These are phyloP conservation scores for Oncorhynchus tshawytscha DNA, from an alignment of 2,113 vertebrate genomes.

Conservation along the genomic window DNA sequence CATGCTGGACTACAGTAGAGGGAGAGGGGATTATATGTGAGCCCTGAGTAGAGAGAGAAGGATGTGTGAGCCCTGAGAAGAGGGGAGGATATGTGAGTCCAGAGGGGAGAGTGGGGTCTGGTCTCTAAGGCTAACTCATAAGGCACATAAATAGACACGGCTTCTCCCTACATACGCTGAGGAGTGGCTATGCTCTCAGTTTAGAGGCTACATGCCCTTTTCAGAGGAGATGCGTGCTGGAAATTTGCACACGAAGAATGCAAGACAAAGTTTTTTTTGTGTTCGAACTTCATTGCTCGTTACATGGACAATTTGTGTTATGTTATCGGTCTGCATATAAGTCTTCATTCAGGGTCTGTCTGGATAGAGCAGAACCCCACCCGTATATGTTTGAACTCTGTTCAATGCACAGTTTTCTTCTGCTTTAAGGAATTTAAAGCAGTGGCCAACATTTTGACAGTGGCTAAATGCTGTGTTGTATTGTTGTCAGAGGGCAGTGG, in stretches of 20 bases:
- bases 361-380: not conserved
- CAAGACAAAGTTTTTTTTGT: conserved; percentile 6
- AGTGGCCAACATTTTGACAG: conserved; percentile 16
- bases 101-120: conserved; percentile 10
- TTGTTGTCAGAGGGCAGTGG: conserved; percentile 31
- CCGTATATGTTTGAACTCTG: conserved; percentile 21
- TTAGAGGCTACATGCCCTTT: not conserved
- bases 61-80: conserved; percentile 13
- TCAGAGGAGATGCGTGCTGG: conserved; percentile 32
- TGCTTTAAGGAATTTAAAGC: conserved; percentile 27
- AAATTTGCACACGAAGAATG: conserved; percentile 62
- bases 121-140: conserved; percentile 3
- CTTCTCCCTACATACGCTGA: conserved; percentile 28
- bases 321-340: conserved; percentile 14
- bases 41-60: conserved; percentile 17
- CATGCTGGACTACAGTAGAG: conserved; percentile 50
- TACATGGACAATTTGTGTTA: not conserved
- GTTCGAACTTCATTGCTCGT: conserved; percentile 19
- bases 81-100: conserved; percentile 7
- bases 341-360: conserved; percentile 18
- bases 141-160: conserved; percentile 33
- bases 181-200: conserved; percentile 17
- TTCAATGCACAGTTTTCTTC: conserved; percentile 8
- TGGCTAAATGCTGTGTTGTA: conserved; percentile 22
- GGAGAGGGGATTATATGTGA: not conserved